phyloP scores from a whole-genome alignment of 2,113 vertebrate genomes.

The Pterocles gutturalis region DNA sequence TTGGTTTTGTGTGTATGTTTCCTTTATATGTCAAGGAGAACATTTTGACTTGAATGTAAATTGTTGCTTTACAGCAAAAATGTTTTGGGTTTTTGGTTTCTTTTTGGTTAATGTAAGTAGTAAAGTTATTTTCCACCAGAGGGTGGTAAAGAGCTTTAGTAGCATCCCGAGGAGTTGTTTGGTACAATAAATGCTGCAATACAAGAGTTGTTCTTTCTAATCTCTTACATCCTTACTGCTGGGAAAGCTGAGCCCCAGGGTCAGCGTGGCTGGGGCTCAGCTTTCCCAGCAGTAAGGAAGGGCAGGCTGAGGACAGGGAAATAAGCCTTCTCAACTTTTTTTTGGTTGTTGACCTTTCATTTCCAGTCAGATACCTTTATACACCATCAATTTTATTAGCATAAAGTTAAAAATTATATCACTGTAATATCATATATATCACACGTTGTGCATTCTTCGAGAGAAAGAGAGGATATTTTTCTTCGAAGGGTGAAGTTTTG shows the following conservation, averaged over 20 bases:
- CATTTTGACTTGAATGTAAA: not conserved
- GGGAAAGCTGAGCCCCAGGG: not conserved
- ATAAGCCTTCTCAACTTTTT: not conserved
- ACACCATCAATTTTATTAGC: not conserved
- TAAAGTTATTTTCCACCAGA: conserved; percentile 41
- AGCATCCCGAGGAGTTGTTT: not conserved
- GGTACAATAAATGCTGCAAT: not conserved
- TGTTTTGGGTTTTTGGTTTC: not conserved
- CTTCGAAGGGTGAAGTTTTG: not conserved
- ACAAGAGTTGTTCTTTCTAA: not conserved
- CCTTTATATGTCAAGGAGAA: not conserved
- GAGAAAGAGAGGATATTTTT: not conserved
- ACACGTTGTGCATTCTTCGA: not conserved
- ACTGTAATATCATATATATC: not conserved
- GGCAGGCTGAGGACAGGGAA: not conserved
- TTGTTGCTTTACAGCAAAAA: not conserved
- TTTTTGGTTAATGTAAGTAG: not conserved
- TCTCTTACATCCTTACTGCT: not conserved
- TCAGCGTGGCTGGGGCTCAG: not conserved
- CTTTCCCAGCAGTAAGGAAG: too few species aligned
- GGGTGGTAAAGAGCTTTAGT: conserved; percentile 51
- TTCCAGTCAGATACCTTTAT: not conserved
- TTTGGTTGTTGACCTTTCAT: not conserved
- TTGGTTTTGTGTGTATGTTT: not conserved
- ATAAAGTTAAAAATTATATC: not conserved